Conservation (phyloP, 2,797 vertebrate genomes). For the Coregonus sp. region DNA sequence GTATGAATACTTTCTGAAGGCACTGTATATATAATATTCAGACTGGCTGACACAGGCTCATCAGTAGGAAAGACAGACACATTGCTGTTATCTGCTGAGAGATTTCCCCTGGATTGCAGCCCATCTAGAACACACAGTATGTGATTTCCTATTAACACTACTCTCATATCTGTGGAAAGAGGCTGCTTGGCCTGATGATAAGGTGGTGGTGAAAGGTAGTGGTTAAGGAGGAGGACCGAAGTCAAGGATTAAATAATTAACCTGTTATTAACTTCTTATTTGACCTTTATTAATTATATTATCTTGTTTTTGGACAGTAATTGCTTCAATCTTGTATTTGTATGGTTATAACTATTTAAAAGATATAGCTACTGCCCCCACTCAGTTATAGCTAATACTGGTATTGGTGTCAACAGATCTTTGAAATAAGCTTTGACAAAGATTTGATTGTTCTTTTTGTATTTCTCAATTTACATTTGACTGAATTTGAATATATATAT, state of each 20-base stretch:
- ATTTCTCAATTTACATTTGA: neutral
- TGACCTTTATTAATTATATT: neutral
- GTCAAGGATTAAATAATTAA: neutral
- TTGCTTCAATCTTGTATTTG: neutral
- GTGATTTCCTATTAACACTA: conserved; percentile 38
- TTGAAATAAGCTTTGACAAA: neutral
- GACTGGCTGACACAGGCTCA: neutral
- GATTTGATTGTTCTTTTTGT: neutral
- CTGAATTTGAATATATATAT: no score
- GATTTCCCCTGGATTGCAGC: neutral
- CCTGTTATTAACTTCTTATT: neutral
- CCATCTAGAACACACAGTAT: conserved; percentile 19
- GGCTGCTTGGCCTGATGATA: conserved; percentile 22
- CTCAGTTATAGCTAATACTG: no score
- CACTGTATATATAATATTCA: neutral
- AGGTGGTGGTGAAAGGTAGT: neutral
- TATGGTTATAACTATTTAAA: neutral
- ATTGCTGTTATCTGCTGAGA: neutral
- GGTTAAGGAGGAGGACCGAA: conserved; percentile 8
- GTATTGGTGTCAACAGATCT: no score
- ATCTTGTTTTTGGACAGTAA: neutral
- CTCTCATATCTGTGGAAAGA: conserved; percentile 12
- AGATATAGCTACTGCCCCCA: no score
- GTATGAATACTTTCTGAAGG: no score
- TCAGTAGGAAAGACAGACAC: neutral